Base-by-base conservation (phyloP, 1,140 invertebrate genomes). In the Drosophila athabasca region DNA sequence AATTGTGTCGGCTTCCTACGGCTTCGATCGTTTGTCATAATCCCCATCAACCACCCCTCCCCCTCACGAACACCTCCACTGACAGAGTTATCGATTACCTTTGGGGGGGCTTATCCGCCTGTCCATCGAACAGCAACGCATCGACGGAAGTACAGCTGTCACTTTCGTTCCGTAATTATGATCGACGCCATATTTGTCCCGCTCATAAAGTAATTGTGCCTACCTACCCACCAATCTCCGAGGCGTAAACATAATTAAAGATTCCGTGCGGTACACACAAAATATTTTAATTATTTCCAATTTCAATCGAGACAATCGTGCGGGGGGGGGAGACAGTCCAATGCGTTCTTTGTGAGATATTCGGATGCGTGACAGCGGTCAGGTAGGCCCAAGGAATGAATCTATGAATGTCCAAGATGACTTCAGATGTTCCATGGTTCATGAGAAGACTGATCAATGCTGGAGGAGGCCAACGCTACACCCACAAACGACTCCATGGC, bases 201-300 rank as follows among this genome's bases (percentile, higher is more conserved):
- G 60, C 62, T 85, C 82, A 87, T 85, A 87, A 82, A 78, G 74
- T 85, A 85, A 85, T 85, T 79, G 83, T 87, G 54, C 43, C 46
- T 46, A 1, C 17, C 17, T n/a, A n/a, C 26, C 39, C 29, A 45
- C 51, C 51, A 58, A 7, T 46, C 43, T 13, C 29, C 31, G 31
- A 8, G 29, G 60, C 3, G 9, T 57, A 62, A 78, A 71, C 46
- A 70, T 52, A 72, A 76, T 85, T 82, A 85, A 58, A 6, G 62
- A 87, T 85, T 71, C 75, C 22, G 31, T 13, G 31, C 55, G 60
- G 43, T 39, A 41, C 62, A 44, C 8, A 54, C 43, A 58, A 74
- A 81, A 82, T 78, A 85, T 87, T 85, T 85, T 82, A 85, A 85
- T 85, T 85, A 85, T 85, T 75, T 87, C 69, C 82, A 81, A 87